Evolutionary conservation across 1,140 invertebrate genomes (phyloP).

Genomic region (Bombus cullumanus): DNA sequence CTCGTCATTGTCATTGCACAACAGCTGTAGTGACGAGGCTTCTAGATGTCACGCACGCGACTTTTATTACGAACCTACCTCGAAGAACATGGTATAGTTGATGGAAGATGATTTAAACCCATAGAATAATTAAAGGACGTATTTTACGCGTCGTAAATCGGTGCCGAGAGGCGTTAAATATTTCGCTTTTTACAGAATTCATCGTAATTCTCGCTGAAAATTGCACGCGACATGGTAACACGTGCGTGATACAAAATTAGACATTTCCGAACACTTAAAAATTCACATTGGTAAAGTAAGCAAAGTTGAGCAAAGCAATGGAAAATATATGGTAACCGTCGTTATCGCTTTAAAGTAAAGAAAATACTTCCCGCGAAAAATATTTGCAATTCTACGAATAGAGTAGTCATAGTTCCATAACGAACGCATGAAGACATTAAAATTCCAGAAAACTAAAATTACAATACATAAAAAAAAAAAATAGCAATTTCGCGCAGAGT

Average conservation of each 20-base stretch:
- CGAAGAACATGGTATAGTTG: slow-evolving; percentile 15
- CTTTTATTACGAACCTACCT: slow-evolving; percentile 51
- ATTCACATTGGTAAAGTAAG: too few relatives aligned
- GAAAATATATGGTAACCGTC: too few relatives aligned
- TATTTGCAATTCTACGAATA: too few relatives aligned
- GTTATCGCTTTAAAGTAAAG: too few relatives aligned
- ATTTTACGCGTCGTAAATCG: slow-evolving; percentile 57
- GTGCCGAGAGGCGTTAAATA: not conserved
- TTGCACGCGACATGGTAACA: not conserved
- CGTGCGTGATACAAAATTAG: not conserved
- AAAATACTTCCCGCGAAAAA: too few relatives aligned
- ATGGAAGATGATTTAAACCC: slow-evolving; percentile 40
- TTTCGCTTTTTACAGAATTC: not conserved
- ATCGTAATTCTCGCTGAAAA: not conserved
- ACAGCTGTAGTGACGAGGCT: slow-evolving; percentile 52
- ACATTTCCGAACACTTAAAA: too few relatives aligned
- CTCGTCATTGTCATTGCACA: slow-evolving; percentile 39
- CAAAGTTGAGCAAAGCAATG: too few relatives aligned
- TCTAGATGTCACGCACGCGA: slow-evolving; percentile 38
- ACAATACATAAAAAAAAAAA: too few relatives aligned
- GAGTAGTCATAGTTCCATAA: too few relatives aligned
- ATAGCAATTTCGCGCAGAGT: too few relatives aligned
- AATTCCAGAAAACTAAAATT: too few relatives aligned
- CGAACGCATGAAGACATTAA: too few relatives aligned
- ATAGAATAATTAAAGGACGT: slow-evolving; percentile 51